Percentiles rank a stretch among this genome's conserved stretches.
Conservation (phyloP, 2,888 invertebrate genomes). For the Phaedon cochleariae region DNA sequence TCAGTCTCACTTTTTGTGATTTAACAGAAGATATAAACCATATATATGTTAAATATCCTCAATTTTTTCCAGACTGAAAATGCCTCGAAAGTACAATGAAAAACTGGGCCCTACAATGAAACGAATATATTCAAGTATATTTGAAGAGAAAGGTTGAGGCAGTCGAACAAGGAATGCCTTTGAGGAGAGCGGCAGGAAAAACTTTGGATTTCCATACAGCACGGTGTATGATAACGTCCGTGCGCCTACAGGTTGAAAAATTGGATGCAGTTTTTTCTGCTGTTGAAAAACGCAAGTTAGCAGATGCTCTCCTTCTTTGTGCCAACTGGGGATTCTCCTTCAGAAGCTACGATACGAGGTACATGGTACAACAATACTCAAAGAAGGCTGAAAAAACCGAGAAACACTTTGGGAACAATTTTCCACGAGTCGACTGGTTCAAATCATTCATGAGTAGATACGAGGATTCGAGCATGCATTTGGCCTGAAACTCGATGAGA, state of each 20-base stretch:
- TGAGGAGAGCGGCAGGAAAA: slow-evolving; percentile 19
- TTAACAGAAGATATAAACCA: slow-evolving; percentile 9
- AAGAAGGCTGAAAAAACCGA: not conserved
- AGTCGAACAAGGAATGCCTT: slow-evolving; percentile 13
- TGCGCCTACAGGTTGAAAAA: slow-evolving; percentile 17
- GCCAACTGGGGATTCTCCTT: not conserved
- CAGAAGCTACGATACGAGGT: slow-evolving; percentile 1
- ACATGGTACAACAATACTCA: not conserved
- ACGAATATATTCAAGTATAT: slow-evolving; percentile 19
- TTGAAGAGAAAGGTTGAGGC: slow-evolving; percentile 14
- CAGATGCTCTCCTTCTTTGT: not conserved
- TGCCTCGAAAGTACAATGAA: slow-evolving; percentile 15
- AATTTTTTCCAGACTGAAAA: slow-evolving; percentile 13
- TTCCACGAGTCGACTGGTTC: not conserved
- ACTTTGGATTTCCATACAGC: slow-evolving; percentile 16
- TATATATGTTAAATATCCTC: slow-evolving; percentile 8
- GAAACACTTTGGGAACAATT: not conserved
- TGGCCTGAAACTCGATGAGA: not conserved
- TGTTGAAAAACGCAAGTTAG: not conserved
- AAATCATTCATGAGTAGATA: slow-evolving; percentile 2
- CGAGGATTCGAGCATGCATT: not conserved
- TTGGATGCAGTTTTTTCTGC: not conserved
- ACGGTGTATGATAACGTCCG: slow-evolving; percentile 18
- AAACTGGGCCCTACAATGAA: slow-evolving; percentile 23
- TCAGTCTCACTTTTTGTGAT: slow-evolving; percentile 10